Conservation (phyloP, 1,140 invertebrate genomes). For the Camponotus floridanus region DNA sequence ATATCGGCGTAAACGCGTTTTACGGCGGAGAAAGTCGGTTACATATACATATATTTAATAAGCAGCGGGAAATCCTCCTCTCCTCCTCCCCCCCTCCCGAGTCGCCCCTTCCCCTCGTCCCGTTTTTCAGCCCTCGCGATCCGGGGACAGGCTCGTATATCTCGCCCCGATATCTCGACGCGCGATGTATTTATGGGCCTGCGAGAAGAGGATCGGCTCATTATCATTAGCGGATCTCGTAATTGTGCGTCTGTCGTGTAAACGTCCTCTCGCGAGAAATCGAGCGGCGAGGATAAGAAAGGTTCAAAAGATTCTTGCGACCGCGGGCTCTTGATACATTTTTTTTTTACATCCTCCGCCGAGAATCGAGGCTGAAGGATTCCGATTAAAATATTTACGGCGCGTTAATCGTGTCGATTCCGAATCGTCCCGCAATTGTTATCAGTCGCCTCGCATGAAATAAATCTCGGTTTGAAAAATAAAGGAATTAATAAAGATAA, state of each 20-base stretch:
- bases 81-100: too few relatives aligned
- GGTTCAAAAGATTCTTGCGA: background rate
- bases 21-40: slow-evolving; percentile 58
- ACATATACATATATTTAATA: slow-evolving; percentile 51
- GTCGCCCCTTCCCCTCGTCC: background rate
- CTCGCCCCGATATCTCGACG: slow-evolving; percentile 26
- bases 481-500: background rate
- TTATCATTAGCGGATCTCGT: slow-evolving; percentile 48
- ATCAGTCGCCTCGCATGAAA: too few relatives aligned
- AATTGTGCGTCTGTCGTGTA: slow-evolving; percentile 39
- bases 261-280: slow-evolving; percentile 34
- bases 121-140: slow-evolving; percentile 37
- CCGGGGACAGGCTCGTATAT: slow-evolving; percentile 10
- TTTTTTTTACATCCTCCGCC: background rate
- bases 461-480: background rate
- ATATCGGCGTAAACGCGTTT: slow-evolving; percentile 44
- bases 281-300: slow-evolving; percentile 24
- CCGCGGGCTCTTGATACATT: background rate
- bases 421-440: background rate
- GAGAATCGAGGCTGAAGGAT: background rate
- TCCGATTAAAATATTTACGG: background rate
- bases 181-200: slow-evolving; percentile 11
- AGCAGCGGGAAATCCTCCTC: background rate
- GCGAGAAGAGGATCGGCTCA: background rate
- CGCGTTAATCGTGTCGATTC: too few relatives aligned